Conservation (phyloP, 2,113 vertebrate genomes). For the Mesembrinibis cayennensis region DNA sequence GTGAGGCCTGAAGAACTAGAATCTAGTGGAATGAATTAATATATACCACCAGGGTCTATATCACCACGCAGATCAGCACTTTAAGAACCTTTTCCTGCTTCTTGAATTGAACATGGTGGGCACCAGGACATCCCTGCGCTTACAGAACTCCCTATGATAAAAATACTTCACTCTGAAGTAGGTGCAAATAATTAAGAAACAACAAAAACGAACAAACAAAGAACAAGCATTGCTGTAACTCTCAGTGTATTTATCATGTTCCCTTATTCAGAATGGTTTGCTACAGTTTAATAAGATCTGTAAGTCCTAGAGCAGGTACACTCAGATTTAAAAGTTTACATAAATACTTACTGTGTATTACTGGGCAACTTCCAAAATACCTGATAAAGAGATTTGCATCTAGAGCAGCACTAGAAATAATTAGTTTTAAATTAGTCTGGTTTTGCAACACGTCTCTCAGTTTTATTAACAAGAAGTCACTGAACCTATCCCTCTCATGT, state of each 20-base stretch:
- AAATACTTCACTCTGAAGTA: background rate
- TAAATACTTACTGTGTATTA: constrained; percentile 86
- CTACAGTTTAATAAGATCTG: background rate
- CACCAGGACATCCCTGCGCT: background rate
- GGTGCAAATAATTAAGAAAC: background rate
- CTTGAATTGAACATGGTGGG: background rate
- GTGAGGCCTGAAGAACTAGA: background rate
- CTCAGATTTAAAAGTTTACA: background rate
- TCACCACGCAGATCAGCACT: background rate
- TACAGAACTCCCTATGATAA: background rate
- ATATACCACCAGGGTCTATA: background rate
- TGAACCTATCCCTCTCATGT: constrained; percentile 93
- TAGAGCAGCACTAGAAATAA: constrained; percentile 92
- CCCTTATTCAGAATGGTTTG: background rate
- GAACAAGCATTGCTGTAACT: background rate
- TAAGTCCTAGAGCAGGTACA: background rate
- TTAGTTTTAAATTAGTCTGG: constrained; percentile 82
- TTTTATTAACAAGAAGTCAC: constrained; percentile 94
- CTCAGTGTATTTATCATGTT: background rate
- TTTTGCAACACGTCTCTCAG: constrained; percentile 86
- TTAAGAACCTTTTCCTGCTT: background rate
- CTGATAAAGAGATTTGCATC: constrained; percentile 87
- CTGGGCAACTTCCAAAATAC: constrained; percentile 91
- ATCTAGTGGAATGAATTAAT: background rate
- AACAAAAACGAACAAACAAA: background rate